Base-by-base conservation (phyloP, 1,140 invertebrate species). In the Meloidogyne exigua region DNA sequence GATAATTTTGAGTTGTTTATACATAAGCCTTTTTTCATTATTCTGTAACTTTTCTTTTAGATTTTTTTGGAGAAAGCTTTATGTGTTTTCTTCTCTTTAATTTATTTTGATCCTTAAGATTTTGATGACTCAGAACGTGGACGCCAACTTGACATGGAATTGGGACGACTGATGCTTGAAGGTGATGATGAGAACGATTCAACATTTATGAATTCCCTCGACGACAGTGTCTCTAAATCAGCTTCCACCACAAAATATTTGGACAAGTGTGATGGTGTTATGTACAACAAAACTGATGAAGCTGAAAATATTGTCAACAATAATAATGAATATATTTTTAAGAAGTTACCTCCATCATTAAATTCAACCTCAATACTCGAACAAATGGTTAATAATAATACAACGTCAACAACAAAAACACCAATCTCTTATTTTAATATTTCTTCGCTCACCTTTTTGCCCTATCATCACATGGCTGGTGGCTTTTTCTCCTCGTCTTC, bases 151-250 rank as follows among this genome's bases (percentile, higher is more conserved):
- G 76, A 78, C 64, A 67, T 64, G 71, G 76, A 78, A 42, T 64
- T 78, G 63, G 76, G 73, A 9, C 39, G 39, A 69, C 78, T 78
- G 76, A 78, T 78, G 72, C 66, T 79, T 63, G 76, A 77, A 39
- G 76, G 65, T 0, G 76, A 78, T 13, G 72, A 78, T 12, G 57
- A 49, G 32, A 9, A 57, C 5, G 49, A 57, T n/a, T n/a, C 49
- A 44, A 49, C 44, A 25, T 28, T 65, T 32, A 25, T 62, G 21
- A 42, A n/a, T 36, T 62, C 21, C 23, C 2, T 63, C 28, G 49
- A 57, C 68, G 36, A 65, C 32, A 28, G 28, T 15, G 15, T 32
- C 26, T 76, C 25, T 44, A 42, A 71, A 76, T 65, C n/a, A 66
- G 18, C 39, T 18, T 65, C 25, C 10, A 18, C 9, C 13, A 26